phyloP scores from a whole-genome alignment of 2,797 vertebrate species.

The Euthynnus affinis region DNA sequence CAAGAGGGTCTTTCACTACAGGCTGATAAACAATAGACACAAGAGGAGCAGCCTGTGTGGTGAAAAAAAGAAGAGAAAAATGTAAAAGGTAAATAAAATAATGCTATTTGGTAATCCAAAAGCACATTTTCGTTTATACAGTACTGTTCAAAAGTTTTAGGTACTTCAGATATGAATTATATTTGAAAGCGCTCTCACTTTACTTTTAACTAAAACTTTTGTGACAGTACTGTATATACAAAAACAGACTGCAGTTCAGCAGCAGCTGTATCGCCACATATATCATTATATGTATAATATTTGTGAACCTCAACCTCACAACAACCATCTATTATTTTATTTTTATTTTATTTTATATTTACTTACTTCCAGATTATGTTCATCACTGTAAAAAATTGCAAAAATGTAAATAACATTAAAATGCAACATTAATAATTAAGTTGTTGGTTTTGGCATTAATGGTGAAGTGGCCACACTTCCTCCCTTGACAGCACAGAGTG shows the following conservation, averaged over 20 bases:
- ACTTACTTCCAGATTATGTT: conserved; percentile 30
- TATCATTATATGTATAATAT: background rate
- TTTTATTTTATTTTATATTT: too few species aligned
- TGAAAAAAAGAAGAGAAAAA: too few species aligned
- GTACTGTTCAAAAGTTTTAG: too few species aligned
- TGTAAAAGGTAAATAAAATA: too few species aligned
- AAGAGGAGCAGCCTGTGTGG: too few species aligned
- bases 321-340: too few species aligned
- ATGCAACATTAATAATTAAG: conserved; percentile 50
- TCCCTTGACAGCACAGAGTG: conserved; percentile 34
- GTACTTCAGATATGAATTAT: too few species aligned
- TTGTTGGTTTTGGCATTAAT: conserved; percentile 39
- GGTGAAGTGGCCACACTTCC: conserved; percentile 40
- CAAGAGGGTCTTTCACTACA: too few species aligned
- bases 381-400: conserved; percentile 24
- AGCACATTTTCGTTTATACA: too few species aligned
- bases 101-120: too few species aligned
- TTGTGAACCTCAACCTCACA: background rate
- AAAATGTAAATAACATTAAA: conserved; percentile 34
- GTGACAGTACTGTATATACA: background rate
- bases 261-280: background rate
- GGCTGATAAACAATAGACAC: too few species aligned
- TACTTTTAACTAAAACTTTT: background rate
- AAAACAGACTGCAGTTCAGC: background rate
- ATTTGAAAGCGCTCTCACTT: background rate